These are phyloP conservation scores for Tinea trinotella DNA, from an alignment of 2,888 invertebrate genomes.

Conservation along the genomic window DNA sequence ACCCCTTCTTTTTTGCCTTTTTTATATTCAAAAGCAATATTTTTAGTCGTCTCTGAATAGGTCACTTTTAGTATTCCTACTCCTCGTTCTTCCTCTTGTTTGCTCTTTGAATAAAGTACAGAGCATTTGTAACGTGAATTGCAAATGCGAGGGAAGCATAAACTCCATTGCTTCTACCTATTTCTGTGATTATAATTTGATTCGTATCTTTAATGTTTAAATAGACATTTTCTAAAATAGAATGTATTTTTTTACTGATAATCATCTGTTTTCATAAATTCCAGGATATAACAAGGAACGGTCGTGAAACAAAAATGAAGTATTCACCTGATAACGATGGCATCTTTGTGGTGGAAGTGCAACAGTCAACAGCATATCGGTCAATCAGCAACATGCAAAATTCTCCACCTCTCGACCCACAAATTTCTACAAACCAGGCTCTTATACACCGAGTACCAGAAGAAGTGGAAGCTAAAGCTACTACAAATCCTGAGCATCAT, in stretches of 20 bases:
- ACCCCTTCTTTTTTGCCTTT: too few species aligned
- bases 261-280: slow-evolving; percentile 25
- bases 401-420: slow-evolving; percentile 50
- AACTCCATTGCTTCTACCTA: too few species aligned
- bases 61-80: too few species aligned
- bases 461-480: slow-evolving; percentile 40
- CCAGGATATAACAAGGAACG: slow-evolving; percentile 79
- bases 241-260: slow-evolving; percentile 23
- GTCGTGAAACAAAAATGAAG: slow-evolving; percentile 82
- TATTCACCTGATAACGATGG: slow-evolving; percentile 81
- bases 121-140: too few species aligned
- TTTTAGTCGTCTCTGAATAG: too few species aligned
- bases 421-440: slow-evolving; percentile 63
- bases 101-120: too few species aligned
- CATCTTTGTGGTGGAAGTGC: slow-evolving; percentile 81
- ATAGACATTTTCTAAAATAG: slow-evolving; percentile 57
- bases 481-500: slow-evolving; percentile 32
- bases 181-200: background rate
- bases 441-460: slow-evolving; percentile 60
- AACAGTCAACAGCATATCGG: slow-evolving; percentile 55
- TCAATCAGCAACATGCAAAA: slow-evolving; percentile 43
- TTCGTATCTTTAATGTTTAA: background rate
- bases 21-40: too few species aligned
- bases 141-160: too few species aligned
- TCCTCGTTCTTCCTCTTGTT: too few species aligned